Conservation (phyloP, 2,888 invertebrate genomes). For the Nowickia ferox region DNA sequence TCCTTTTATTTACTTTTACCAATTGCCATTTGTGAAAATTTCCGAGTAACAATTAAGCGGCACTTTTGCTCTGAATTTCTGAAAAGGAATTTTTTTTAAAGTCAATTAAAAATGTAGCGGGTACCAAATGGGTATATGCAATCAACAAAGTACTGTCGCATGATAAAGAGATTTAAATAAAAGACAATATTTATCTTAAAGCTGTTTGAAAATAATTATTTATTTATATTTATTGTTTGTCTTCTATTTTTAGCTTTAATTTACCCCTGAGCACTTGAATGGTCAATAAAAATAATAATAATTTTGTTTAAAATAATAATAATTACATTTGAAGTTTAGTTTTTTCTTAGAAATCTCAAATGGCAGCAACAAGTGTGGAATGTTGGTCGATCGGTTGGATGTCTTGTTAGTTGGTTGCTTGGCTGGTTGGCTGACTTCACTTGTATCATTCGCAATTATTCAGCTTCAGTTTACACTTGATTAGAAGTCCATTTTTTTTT, state of each 20-base stretch:
- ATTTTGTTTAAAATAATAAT: constrained; percentile 59
- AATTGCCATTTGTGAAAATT: no score
- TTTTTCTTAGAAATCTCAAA: constrained; percentile 28
- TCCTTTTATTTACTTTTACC: no score
- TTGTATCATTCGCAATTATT: constrained; percentile 45
- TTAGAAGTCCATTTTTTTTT: constrained; percentile 56
- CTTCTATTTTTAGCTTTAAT: constrained; percentile 57
- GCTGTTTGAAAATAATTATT: constrained; percentile 56
- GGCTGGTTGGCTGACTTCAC: constrained; percentile 30
- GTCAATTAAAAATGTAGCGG: no score
- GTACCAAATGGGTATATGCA: background rate
- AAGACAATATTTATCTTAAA: constrained; percentile 56
- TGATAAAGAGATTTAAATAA: constrained; percentile 42
- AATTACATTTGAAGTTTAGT: constrained; percentile 59
- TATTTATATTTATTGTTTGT: constrained; percentile 34
- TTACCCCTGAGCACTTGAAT: constrained; percentile 46
- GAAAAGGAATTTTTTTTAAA: no score
- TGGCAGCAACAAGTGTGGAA: constrained; percentile 63
- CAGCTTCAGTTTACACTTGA: constrained; percentile 58
- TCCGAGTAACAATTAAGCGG: no score
- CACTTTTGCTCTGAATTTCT: no score
- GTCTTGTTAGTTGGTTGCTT: background rate
- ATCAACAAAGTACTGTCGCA: background rate
- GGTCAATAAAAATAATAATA: constrained; percentile 53
- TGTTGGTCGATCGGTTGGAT: constrained; percentile 50